Base-by-base conservation (phyloP, 2,113 vertebrate species). In the Labeo catla region DNA sequence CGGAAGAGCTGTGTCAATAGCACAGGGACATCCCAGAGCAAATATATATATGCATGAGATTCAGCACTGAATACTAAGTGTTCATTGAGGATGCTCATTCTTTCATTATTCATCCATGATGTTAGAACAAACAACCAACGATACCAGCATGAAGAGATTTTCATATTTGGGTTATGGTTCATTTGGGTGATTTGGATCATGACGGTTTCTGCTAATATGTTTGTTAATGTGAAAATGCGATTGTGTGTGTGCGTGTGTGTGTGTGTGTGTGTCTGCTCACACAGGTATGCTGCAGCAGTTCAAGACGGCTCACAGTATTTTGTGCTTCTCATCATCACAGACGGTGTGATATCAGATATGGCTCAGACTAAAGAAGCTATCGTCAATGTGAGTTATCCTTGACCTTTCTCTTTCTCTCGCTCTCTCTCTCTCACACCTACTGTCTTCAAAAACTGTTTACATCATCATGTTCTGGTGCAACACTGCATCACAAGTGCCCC, bases 331-430 rank as follows among this genome's bases (percentile, higher is more conserved):
- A 98, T 99, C 94, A 97, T 99, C 93, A 99, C 97, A 0, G 97
- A 99, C 0, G 97, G 97, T 1, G 97, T 99, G 91, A 99, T 99
- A 93, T 99, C 98, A 0, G 98, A 99, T 94, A 99, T 99, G 98
- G 97, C 97, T 1, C 97, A 98, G 94, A 99, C 98, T 86, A 99
- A 99, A 94, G 98, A 98, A 92, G 98, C 98, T 84, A 99, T 99
- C 0, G 98, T 99, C 88, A 98, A 97, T 2, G 98, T 99, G 90
- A 96, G 96, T 93, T 34, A 21, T 68, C 74, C 34, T 28, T 79
- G 19, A 68, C 21, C 78, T 63, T 16, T 65, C 39, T 59, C 78
- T 63, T 16, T 65, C 39, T 59, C 36, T 45, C 45, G 45, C 19
- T 76, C 70, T 11, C 13, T 63, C 19, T 76, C 70, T 11, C 8